These are phyloP conservation scores for Deilephila porcellus DNA, from an alignment of 2,888 invertebrate genomes.

Conservation along the genomic window DNA sequence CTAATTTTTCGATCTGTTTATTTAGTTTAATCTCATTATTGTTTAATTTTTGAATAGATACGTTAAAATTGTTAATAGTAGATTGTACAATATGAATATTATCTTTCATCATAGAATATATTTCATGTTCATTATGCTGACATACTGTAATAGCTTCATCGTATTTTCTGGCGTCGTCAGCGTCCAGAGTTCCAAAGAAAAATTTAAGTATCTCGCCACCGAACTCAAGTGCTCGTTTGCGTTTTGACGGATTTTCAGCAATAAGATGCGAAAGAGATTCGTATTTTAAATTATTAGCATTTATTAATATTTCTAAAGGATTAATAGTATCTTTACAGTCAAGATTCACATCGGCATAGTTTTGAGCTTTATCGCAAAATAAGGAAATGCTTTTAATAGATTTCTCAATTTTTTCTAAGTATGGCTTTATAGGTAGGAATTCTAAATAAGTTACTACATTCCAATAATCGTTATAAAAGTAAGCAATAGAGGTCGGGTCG, in stretches of 20 bases:
- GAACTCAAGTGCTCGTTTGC: slow-evolving; percentile 33
- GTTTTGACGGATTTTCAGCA: slow-evolving; percentile 35
- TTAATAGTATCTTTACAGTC: slow-evolving; percentile 38
- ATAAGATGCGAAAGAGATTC: slow-evolving; percentile 34
- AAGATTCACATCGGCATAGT: slow-evolving; percentile 16
- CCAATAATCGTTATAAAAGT: slow-evolving; percentile 36
- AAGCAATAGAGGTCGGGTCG: slow-evolving; percentile 32
- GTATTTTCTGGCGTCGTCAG: not conserved
- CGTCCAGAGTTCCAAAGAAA: slow-evolving; percentile 27
- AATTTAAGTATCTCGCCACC: slow-evolving; percentile 35
- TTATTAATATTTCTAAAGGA: slow-evolving; percentile 34
- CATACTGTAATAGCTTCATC: not conserved
- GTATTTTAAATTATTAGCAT: slow-evolving; percentile 32
- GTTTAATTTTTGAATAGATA: no score
- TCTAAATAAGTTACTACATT: slow-evolving; percentile 34
- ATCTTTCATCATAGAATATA: no score
- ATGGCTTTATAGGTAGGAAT: slow-evolving; percentile 35
- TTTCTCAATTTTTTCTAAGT: not conserved
- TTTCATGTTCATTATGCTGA: no score
- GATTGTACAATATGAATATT: no score
- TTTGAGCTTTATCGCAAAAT: no score
- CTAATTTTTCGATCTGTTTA: no score
- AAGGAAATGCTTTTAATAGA: no score
- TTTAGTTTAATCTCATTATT: no score
- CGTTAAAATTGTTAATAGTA: no score